A percentile compares a stretch with the other conserved stretches of the same genome.
Conservation (phyloP, 2,888 invertebrate species). For the Eumacrocentrus americanus region DNA sequence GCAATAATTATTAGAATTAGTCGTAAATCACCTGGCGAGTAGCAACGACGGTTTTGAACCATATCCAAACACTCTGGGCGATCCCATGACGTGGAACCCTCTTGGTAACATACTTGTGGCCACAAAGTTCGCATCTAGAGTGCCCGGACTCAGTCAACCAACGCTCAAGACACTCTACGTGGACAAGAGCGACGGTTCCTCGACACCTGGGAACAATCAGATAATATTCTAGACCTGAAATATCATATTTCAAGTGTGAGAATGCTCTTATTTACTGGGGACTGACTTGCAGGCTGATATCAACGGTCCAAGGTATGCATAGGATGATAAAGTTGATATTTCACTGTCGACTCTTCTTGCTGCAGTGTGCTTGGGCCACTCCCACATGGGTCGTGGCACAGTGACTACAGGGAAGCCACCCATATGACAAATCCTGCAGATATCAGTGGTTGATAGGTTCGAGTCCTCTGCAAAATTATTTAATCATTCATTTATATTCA, state of each 20-base stretch:
- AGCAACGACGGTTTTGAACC: slow-evolving; percentile 54
- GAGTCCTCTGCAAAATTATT: slow-evolving; percentile 22
- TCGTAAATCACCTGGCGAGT: slow-evolving; percentile 50
- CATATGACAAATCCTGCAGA: slow-evolving; percentile 60
- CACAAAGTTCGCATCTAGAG: slow-evolving; percentile 65
- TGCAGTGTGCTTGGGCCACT: slow-evolving; percentile 37
- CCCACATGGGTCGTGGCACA: slow-evolving; percentile 38
- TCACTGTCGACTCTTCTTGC: slow-evolving; percentile 39
- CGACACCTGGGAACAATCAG: slow-evolving; percentile 61
- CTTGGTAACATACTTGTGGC: slow-evolving; percentile 61
- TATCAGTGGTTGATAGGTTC: slow-evolving; percentile 44
- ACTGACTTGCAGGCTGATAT: slow-evolving; percentile 58
- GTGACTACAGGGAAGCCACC: slow-evolving; percentile 45
- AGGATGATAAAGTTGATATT: slow-evolving; percentile 44
- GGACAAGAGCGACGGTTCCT: slow-evolving; percentile 64
- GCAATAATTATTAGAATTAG: neutral
- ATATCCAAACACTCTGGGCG: slow-evolving; percentile 48
- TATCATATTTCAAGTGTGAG: neutral
- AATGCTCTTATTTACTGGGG: neutral
- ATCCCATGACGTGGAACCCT: slow-evolving; percentile 53
- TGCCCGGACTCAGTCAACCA: slow-evolving; percentile 66
- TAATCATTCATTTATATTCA: neutral
- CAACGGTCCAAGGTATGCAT: slow-evolving; percentile 50
- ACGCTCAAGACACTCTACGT: slow-evolving; percentile 64
- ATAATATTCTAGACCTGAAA: neutral